Conservation (phyloP, 2,888 invertebrate genomes). For the Cyrtodaria siliqua region DNA sequence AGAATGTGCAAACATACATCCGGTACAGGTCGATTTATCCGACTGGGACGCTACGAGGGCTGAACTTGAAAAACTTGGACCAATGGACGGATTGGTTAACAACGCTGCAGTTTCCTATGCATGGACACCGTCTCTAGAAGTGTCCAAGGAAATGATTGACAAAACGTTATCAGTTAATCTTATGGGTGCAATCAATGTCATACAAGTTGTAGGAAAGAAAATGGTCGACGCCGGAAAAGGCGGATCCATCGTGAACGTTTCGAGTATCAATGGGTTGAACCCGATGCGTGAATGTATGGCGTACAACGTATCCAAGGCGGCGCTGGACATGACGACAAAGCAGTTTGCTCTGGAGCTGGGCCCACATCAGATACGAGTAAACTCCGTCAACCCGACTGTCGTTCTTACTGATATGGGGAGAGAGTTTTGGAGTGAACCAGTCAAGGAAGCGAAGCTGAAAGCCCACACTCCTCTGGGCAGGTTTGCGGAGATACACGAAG, state of each 20-base stretch:
- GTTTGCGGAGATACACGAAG: slow-evolving; percentile 87
- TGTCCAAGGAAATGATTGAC: slow-evolving; percentile 90
- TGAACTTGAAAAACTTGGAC: slow-evolving; percentile 89
- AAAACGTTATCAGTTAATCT: slow-evolving; percentile 92
- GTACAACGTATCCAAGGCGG: slow-evolving; percentile 95
- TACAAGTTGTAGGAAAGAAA: slow-evolving; percentile 91
- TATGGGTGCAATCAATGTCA: slow-evolving; percentile 93
- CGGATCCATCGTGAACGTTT: slow-evolving; percentile 95
- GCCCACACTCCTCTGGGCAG: slow-evolving; percentile 93
- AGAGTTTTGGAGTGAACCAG: slow-evolving; percentile 91
- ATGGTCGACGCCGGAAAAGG: slow-evolving; percentile 90
- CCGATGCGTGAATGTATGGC: slow-evolving; percentile 89
- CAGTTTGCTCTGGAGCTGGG: slow-evolving; percentile 95
- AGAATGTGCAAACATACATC: slow-evolving; percentile 63
- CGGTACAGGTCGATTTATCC: slow-evolving; percentile 90
- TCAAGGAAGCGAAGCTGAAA: slow-evolving; percentile 90
- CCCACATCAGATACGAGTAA: slow-evolving; percentile 92
- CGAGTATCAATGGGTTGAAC: slow-evolving; percentile 90
- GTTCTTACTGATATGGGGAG: slow-evolving; percentile 96
- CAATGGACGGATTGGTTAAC: slow-evolving; percentile 94
- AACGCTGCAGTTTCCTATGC: slow-evolving; percentile 93
- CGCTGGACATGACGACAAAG: slow-evolving; percentile 93
- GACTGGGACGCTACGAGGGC: slow-evolving; percentile 92
- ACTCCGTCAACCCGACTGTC: slow-evolving; percentile 96
- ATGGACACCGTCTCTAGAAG: slow-evolving; percentile 90